phyloP scores from a whole-genome alignment of 2,113 vertebrate species.

The Rhea americana region DNA sequence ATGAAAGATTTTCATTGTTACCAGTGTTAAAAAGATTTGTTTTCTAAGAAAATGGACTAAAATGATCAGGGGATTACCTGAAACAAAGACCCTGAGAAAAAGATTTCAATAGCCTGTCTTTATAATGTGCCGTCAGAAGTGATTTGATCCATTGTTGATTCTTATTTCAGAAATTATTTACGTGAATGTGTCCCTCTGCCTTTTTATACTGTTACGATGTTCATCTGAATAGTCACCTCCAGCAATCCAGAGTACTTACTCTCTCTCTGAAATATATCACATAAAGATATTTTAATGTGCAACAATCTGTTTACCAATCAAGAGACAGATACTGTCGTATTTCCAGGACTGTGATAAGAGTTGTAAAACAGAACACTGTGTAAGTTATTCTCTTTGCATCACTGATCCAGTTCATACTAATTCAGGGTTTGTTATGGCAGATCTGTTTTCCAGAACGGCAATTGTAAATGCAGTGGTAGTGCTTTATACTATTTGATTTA shows the following conservation, averaged over 20 bases:
- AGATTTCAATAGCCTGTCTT: background rate
- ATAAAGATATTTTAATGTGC: background rate
- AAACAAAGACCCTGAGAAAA: background rate
- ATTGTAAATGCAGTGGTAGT: background rate
- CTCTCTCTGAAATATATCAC: background rate
- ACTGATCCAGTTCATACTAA: background rate
- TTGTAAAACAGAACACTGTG: background rate
- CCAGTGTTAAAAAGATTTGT: background rate
- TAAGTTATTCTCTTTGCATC: background rate
- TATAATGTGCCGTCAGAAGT: background rate
- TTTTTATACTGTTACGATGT: background rate
- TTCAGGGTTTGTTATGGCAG: background rate
- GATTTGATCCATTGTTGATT: background rate
- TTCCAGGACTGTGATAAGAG: background rate
- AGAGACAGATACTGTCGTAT: background rate
- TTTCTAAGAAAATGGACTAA: background rate
- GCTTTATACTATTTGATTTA: background rate
- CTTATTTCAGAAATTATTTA: background rate
- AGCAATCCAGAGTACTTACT: background rate
- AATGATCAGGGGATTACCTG: background rate
- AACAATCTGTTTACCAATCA: slow-evolving; percentile 3
- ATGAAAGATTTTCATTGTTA: background rate
- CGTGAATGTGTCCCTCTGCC: background rate
- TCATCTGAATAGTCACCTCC: background rate
- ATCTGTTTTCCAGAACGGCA: background rate